Evolutionary conservation across 2,797 vertebrate species (phyloP), one percentile per base, ranked within the genome.

Genomic region (Denticeps clupeoides): DNA sequence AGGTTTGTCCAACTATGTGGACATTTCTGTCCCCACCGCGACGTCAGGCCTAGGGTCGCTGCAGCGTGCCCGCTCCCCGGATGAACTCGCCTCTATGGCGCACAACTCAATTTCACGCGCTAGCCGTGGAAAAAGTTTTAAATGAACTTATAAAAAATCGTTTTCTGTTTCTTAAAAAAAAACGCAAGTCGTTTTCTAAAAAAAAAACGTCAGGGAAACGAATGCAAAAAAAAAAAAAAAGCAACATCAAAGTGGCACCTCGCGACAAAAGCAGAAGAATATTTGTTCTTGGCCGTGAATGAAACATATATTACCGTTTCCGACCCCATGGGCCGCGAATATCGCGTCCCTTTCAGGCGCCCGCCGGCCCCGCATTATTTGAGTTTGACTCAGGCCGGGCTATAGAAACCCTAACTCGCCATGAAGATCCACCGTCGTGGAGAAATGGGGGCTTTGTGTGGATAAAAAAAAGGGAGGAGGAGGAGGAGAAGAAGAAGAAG

Each of bases 401-500:
- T 84, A 88, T 95, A 92, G 90, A 97, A 95, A 91, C 91, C 85
- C 88, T 97, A 97, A 97, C 90, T 93, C 89, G 95, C 91, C 94
- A 84, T 99, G 93, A 97, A 93, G 92, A 96, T 95, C 87, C 90
- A 91, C 89, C 88, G 89, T 90, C 84, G 87, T 83, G 89, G 87
- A 93, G 88, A 90, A 94, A 90, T 87, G 83, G 80, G 79, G 89
- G 91, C 91, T 25, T 98, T 98, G 91, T 97, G 74, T 56, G 65
- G n/a, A n/a, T n/a, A n/a, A n/a, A n/a, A n/a, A n/a, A n/a, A n/a
- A n/a, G n/a, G n/a, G n/a, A n/a, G n/a, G n/a, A n/a, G n/a, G n/a
- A n/a, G n/a, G n/a, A n/a, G n/a, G n/a, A n/a, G n/a, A n/a, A n/a
- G n/a, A n/a, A n/a, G n/a, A n/a, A n/a, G n/a, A n/a, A n/a, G n/a